Conservation (phyloP, 2,797 vertebrate genomes). For the Microtus obscurus region DNA sequence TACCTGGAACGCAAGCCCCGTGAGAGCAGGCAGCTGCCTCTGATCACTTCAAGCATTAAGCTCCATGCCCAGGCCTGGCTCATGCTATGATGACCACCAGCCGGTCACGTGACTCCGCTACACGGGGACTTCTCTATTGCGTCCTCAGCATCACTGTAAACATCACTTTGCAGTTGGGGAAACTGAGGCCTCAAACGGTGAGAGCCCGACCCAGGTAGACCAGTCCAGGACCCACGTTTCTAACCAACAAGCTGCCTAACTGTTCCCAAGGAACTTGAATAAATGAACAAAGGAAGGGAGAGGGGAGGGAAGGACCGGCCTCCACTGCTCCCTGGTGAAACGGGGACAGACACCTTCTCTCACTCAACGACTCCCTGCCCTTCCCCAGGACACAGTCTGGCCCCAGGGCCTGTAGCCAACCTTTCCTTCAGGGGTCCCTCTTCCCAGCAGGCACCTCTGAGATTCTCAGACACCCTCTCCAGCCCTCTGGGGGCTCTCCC, state of each 20-base stretch:
- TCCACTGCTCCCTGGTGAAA: background rate
- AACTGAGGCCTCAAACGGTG: background rate
- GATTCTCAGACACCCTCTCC: background rate
- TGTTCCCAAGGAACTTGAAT: background rate
- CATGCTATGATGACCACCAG: fast-evolving
- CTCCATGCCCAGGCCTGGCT: fast-evolving
- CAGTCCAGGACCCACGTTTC: background rate
- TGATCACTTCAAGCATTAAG: background rate
- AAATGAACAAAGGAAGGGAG: background rate
- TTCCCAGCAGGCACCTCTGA: background rate
- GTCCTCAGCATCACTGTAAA: too few species aligned
- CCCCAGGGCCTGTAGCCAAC: background rate
- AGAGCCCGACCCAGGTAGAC: background rate
- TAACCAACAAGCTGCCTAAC: background rate
- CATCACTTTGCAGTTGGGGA: background rate
- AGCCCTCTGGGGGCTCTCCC: background rate
- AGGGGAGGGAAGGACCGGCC: fast-evolving
- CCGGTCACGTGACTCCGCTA: fast-evolving
- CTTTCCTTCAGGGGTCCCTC: background rate
- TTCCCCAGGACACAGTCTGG: background rate
- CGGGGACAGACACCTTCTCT: too few species aligned
- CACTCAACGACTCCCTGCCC: fast-evolving
- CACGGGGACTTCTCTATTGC: fast-evolving
- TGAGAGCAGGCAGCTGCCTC: fast-evolving
- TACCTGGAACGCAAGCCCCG: fast-evolving